Evolutionary conservation across 1,140 invertebrate species (phyloP).

Genomic region (Elymnias hypermnestra): DNA sequence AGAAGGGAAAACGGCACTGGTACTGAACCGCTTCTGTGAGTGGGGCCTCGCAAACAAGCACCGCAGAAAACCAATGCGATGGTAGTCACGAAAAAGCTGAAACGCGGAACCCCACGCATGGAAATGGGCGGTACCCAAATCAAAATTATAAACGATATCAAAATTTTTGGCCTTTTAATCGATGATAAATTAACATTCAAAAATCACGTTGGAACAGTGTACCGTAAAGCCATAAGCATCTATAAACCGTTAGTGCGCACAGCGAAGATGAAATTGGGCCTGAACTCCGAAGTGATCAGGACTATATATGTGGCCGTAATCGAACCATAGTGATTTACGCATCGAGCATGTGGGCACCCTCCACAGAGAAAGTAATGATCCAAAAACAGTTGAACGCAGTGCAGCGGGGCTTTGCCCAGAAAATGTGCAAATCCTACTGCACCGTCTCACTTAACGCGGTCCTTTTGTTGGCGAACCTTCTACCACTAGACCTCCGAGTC

Average conservation of each 20-base stretch:
- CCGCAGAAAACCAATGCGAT: conserved; percentile 8
- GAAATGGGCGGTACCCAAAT: no score
- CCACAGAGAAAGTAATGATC: background rate
- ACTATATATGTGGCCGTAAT: conserved; percentile 5
- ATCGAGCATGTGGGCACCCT: background rate
- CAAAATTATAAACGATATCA: conserved; percentile 10
- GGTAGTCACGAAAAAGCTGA: conserved; percentile 10
- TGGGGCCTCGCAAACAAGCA: conserved; percentile 6
- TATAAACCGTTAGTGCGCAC: background rate
- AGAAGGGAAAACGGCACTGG: no score
- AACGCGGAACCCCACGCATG: conserved; percentile 16
- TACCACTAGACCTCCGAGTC: no score
- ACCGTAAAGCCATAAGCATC: background rate
- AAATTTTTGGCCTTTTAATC: conserved; percentile 15
- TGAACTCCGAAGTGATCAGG: background rate
- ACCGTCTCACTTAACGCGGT: conserved; percentile 5
- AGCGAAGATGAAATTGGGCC: conserved; percentile 1
- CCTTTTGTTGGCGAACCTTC: no score
- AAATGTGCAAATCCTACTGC: no score
- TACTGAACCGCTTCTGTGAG: background rate
- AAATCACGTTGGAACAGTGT: background rate
- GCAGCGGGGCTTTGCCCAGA: no score
- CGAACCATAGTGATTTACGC: conserved; percentile 4
- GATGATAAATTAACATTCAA: conserved; percentile 10
- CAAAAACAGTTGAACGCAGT: no score